Conservation (phyloP, 2,113 vertebrate species). For the Heterotis niloticus region DNA sequence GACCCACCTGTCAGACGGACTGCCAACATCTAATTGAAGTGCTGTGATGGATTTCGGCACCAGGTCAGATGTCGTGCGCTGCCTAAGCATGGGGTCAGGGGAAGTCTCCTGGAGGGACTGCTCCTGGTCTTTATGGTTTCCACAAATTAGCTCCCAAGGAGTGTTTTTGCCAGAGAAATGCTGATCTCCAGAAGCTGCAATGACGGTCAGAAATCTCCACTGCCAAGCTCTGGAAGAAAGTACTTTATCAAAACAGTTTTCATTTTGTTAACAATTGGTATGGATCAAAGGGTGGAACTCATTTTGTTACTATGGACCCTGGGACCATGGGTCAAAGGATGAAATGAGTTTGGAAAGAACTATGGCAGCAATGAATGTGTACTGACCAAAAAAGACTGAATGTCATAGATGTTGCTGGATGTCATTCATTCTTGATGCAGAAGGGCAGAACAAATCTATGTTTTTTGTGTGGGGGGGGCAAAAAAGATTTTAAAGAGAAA, state of each 20-base stretch:
- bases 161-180: constrained; percentile 65
- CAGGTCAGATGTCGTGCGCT: constrained; percentile 72
- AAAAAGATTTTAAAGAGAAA: too few relatives aligned
- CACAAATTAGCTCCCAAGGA: constrained; percentile 65
- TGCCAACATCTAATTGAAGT: constrained; percentile 79
- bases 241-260: constrained; percentile 71
- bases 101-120: constrained; percentile 61
- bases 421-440: not conserved
- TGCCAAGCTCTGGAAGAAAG: constrained; percentile 51
- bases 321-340: constrained; percentile 61
- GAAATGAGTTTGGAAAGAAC: constrained; percentile 50
- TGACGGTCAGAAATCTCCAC: constrained; percentile 58
- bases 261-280: constrained; percentile 71
- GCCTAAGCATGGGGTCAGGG: constrained; percentile 67
- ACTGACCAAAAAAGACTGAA: constrained; percentile 14
- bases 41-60: constrained; percentile 76
- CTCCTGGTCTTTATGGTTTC: constrained; percentile 72
- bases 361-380: constrained; percentile 55
- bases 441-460: too few relatives aligned
- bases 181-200: constrained; percentile 53
- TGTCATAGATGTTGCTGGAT: not conserved
- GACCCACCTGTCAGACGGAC: constrained; percentile 48
- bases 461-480: too few relatives aligned
- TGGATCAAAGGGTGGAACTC: constrained; percentile 70
- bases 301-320: constrained; percentile 62